Base-by-base conservation (phyloP, 2,113 vertebrate species). In the Pseudois nayaur region DNA sequence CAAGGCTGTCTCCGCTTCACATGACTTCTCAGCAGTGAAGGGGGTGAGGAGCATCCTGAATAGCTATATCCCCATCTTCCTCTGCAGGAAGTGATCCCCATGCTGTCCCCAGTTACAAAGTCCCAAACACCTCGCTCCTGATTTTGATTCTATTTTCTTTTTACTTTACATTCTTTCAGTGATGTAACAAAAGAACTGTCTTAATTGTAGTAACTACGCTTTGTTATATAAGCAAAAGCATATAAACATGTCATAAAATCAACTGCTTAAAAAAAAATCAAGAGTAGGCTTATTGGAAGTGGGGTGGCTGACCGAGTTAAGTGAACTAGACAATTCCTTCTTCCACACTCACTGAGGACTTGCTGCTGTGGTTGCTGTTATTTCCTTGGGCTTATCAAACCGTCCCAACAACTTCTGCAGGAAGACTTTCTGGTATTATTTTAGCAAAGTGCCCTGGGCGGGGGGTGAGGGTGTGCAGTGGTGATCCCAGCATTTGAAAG, bases 111-210 rank as follows among this genome's bases (percentile, higher is more conserved):
- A 93, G 79, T 9, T 74, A 82, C 5, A 31, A 85, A 67, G 8
- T 5, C 33, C 27, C 33, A 21, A 45, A 55, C 9, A 64, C 36
- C 4, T 67, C 8, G 36, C 40, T 60, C n/a, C 45, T 83, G 16
- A 55, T 74, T 91, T 87, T n/a, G 62, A 95, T 91, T 93, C 78
- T 50, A 87, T 62, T 89, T 27, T 12, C 25, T 59, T 29, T 74
- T 54, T 43, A 84, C 43, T 14, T 78, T 10, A 82, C 29, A 23
- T 59, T 86, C 84, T 76, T 85, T 84, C 93, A 90, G 1, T 76
- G 50, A 33, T 0, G 3, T 31, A 48, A 81, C 67, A 52, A 81
- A 93, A 79, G 27, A 93, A 45, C 67, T 52, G 1, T 57, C 76
- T 76, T 21, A 76, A 43, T 76, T 83, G 55, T 71, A 89, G 43